phyloP scores from a whole-genome alignment of 1,140 invertebrate species.

The Homarus americanus region DNA sequence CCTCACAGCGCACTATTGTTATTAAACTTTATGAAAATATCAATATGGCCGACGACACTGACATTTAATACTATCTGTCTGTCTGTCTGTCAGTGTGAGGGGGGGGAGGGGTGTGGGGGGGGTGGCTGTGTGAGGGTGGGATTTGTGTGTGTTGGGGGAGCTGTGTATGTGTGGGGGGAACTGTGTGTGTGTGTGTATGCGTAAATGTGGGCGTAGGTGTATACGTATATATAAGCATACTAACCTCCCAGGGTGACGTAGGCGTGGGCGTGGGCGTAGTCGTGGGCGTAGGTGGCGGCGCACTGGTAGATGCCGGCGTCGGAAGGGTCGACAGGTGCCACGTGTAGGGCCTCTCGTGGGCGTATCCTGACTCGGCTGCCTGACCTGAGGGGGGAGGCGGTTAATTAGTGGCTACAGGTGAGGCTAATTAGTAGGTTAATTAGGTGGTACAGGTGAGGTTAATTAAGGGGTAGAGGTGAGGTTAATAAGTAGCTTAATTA shows the following conservation, averaged over 20 bases:
- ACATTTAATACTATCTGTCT: too few species aligned
- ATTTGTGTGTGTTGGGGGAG: background rate
- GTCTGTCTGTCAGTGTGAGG: background rate
- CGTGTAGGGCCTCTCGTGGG: slow-evolving; percentile 40
- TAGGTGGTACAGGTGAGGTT: too few species aligned
- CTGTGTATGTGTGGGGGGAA: background rate
- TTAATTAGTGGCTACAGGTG: background rate
- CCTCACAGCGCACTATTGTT: too few species aligned
- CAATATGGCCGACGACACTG: too few species aligned
- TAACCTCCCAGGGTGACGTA: slow-evolving; percentile 47
- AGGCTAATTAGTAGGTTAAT: too few species aligned
- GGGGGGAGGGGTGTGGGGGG: too few species aligned
- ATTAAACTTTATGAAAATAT: too few species aligned
- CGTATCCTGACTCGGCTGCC: slow-evolving; percentile 45
- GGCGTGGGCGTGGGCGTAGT: slow-evolving; percentile 86
- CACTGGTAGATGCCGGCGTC: slow-evolving; percentile 95
- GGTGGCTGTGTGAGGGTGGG: background rate
- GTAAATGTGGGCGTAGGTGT: background rate
- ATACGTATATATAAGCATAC: background rate
- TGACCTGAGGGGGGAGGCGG: background rate
- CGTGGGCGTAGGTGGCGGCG: slow-evolving; percentile 90
- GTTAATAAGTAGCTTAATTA: too few species aligned
- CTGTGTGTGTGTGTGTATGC: too few species aligned
- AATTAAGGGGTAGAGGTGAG: too few species aligned
- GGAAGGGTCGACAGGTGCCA: slow-evolving; percentile 38